phyloP scores from a whole-genome alignment of 1,140 invertebrate species.

The Bombus superbus region DNA sequence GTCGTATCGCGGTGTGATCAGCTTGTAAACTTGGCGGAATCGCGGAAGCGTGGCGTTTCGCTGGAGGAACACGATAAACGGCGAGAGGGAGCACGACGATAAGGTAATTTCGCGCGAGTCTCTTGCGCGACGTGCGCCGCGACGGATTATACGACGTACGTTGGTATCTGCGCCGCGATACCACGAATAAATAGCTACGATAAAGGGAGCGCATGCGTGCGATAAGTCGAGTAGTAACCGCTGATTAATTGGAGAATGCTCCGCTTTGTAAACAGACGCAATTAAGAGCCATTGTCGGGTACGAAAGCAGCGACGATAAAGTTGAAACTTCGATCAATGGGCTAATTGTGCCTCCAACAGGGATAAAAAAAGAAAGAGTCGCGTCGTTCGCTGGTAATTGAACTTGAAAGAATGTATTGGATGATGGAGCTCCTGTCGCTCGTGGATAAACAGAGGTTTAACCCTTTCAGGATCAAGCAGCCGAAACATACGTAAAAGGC shows the following conservation, averaged over 20 bases:
- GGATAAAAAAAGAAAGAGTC: not conserved
- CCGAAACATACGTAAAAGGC: not conserved
- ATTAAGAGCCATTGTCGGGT: conserved; percentile 33
- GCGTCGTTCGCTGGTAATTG: not conserved
- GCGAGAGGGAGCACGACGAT: not conserved
- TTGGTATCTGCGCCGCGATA: conserved; percentile 18
- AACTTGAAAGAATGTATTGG: not conserved
- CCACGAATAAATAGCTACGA: conserved; percentile 31
- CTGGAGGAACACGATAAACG: not conserved
- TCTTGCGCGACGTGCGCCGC: conserved; percentile 12
- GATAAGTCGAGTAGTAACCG: conserved; percentile 27
- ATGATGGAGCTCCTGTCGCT: not conserved
- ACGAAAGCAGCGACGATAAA: not conserved
- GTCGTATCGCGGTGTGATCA: conserved; percentile 1
- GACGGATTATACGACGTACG: conserved; percentile 1
- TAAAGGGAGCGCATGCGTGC: not conserved
- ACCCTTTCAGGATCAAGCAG: not conserved
- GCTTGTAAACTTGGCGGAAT: conserved; percentile 38
- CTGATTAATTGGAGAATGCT: not conserved
- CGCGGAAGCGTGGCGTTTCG: conserved; percentile 25
- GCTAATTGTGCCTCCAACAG: not conserved
- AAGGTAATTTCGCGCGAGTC: conserved; percentile 38
- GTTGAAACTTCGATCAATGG: not conserved
- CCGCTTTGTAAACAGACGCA: conserved; percentile 4
- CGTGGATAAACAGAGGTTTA: not conserved